Evolutionary conservation across 1,140 invertebrate genomes (phyloP).

Genomic region (Pogonognathellus flavescens): DNA sequence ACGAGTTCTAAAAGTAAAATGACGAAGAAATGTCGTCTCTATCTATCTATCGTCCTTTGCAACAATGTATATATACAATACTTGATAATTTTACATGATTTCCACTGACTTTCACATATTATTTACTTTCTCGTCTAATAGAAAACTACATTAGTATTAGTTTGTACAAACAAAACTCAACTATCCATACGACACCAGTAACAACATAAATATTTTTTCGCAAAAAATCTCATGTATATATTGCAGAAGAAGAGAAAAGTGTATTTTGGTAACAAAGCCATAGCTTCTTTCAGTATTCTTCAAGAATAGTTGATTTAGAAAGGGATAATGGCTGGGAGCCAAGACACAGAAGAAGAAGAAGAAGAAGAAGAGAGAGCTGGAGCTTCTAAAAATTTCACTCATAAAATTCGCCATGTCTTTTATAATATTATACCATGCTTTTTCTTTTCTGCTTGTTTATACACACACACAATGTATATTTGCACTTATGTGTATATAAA

Average conservation of each 20-base stretch:
- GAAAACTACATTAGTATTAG: background rate
- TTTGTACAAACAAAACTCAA: background rate
- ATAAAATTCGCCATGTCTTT: constrained; percentile 33
- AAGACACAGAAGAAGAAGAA: too few species aligned
- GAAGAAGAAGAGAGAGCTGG: background rate
- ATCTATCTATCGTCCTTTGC: too few species aligned
- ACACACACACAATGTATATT: background rate
- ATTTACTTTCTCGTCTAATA: background rate
- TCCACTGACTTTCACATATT: background rate
- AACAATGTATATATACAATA: too few species aligned
- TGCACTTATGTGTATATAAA: background rate
- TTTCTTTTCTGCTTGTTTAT: background rate
- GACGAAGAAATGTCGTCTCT: too few species aligned
- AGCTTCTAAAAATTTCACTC: constrained; percentile 42
- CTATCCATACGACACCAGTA: background rate
- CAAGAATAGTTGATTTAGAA: constrained; percentile 47
- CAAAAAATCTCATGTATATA: background rate
- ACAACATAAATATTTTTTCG: background rate
- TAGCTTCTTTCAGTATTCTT: constrained; percentile 25
- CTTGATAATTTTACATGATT: too few species aligned
- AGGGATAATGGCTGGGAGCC: constrained; percentile 47
- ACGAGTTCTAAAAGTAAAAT: too few species aligned
- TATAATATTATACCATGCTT: background rate
- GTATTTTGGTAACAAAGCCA: constrained; percentile 41
- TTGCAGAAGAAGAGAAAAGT: background rate